phyloP scores from a whole-genome alignment of 1,140 invertebrate genomes.

The Heliconius melpomene region DNA sequence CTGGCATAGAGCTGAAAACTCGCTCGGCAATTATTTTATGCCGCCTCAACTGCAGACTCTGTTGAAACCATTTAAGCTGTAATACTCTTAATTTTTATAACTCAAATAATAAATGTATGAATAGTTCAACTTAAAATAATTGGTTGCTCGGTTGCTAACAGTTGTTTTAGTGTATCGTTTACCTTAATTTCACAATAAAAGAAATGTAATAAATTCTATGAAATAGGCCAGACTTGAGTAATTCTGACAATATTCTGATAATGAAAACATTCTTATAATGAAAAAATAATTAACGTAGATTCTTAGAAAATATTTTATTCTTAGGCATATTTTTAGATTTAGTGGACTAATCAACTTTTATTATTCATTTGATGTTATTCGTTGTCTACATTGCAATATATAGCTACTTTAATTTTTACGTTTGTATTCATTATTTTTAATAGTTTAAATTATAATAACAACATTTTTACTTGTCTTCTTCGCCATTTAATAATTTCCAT shows the following conservation, averaged over 20 bases:
- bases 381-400: no score
- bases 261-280: neutral
- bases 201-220: neutral
- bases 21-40: constrained; percentile 40
- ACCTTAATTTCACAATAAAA: neutral
- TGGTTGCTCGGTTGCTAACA: neutral
- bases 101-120: neutral
- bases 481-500: neutral
- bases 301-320: neutral
- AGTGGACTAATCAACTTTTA: neutral
- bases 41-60: constrained; percentile 30
- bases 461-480: neutral
- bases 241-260: neutral
- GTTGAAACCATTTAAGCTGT: constrained; percentile 24
- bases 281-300: neutral
- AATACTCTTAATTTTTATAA: constrained; percentile 12
- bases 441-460: no score
- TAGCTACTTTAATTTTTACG: no score
- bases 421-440: no score
- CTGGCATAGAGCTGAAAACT: constrained; percentile 48
- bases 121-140: neutral
- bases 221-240: neutral
- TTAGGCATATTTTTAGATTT: neutral
- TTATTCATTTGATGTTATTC: neutral
- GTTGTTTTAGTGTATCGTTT: neutral